A percentile compares a stretch with the other conserved stretches of the same genome.
These are phyloP conservation scores for Plebejus anna DNA, from an alignment of 2,888 invertebrate genomes.

Conservation along the genomic window DNA sequence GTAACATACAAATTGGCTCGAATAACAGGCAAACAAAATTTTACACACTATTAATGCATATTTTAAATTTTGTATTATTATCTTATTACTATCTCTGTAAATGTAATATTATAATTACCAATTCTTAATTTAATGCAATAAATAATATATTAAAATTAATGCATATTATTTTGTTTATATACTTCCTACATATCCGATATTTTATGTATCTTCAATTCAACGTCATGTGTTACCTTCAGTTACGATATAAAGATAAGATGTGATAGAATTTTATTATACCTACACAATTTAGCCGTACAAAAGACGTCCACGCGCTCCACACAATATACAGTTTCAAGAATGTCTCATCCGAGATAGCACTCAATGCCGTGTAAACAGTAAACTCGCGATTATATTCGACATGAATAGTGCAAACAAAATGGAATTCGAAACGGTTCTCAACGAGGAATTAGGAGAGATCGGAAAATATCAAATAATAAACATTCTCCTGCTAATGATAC, in stretches of 20 bases:
- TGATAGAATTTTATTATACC: conserved; percentile 39
- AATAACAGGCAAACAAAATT: neutral
- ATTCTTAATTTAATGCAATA: too few species aligned
- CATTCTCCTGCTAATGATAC: conserved; percentile 53
- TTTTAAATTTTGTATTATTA: too few species aligned
- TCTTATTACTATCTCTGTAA: too few species aligned
- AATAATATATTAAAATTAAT: too few species aligned
- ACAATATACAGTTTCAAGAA: conserved; percentile 4
- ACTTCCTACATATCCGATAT: neutral
- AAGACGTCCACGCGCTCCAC: conserved; percentile 12
- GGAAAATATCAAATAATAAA: conserved; percentile 63
- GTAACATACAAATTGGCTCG: neutral
- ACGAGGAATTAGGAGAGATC: conserved; percentile 60
- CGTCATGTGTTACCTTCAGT: conserved; percentile 26
- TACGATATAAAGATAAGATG: conserved; percentile 40
- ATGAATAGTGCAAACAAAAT: conserved; percentile 43
- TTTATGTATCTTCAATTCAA: neutral
- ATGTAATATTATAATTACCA: too few species aligned
- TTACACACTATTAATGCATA: neutral
- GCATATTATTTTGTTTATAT: neutral
- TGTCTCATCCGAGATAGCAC: neutral
- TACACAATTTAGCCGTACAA: conserved; percentile 12
- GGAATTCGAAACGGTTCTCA: conserved; percentile 59
- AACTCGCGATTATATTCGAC: conserved; percentile 3
- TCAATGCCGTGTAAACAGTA: neutral